Evolutionary conservation across 2,888 invertebrate species (phyloP).

Genomic region (Agrotis puta): DNA sequence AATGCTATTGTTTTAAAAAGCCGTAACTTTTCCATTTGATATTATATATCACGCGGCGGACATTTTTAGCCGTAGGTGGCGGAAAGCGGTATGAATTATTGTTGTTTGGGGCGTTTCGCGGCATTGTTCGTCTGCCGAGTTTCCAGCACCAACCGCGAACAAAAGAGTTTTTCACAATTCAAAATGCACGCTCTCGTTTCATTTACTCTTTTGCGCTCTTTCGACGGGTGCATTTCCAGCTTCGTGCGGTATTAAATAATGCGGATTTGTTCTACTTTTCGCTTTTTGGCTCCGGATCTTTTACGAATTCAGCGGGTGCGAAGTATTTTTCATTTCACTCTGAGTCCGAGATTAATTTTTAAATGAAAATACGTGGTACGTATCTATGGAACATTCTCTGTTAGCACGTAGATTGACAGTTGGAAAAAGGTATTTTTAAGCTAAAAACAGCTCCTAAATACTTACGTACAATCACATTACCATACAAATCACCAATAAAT

Average conservation of each 20-base stretch:
- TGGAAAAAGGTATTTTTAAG: not conserved
- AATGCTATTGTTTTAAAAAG: conserved; percentile 89
- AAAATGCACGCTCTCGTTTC: conserved; percentile 90
- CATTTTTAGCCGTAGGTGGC: conserved; percentile 91
- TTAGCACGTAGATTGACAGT: not conserved
- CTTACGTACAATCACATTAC: not conserved
- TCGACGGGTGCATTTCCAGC: conserved; percentile 88
- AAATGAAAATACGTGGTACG: conserved; percentile 27
- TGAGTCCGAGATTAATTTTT: conserved; percentile 59
- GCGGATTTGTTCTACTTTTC: conserved; percentile 85
- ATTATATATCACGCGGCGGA: conserved; percentile 90
- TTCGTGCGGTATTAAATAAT: conserved; percentile 88
- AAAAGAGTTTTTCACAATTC: conserved; percentile 90
- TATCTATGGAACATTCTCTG: conserved; percentile 20
- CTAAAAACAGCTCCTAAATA: not conserved
- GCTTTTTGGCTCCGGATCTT: conserved; percentile 77
- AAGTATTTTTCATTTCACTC: conserved; percentile 70
- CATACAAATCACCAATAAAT: conserved; percentile 46
- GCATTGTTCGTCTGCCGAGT: conserved; percentile 87
- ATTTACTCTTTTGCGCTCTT: conserved; percentile 90
- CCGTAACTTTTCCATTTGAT: conserved; percentile 89
- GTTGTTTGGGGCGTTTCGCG: conserved; percentile 88
- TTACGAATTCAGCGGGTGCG: conserved; percentile 68
- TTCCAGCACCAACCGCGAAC: conserved; percentile 85
- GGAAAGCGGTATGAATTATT: conserved; percentile 91